phyloP scores from a whole-genome alignment of 1,140 invertebrate genomes.

The Pseudobourletiella spinata region DNA sequence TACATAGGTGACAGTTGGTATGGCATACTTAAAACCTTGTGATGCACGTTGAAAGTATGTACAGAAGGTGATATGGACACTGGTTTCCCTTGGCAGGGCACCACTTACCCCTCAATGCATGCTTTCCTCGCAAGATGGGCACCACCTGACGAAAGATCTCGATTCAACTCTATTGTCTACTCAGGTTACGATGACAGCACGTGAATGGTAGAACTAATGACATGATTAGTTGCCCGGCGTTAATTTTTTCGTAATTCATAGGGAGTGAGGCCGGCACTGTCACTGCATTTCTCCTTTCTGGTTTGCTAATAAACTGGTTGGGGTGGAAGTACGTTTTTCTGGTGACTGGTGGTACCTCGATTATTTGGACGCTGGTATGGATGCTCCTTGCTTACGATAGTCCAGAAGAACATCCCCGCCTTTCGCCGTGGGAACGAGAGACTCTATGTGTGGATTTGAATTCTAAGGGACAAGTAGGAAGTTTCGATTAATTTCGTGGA shows the following conservation, averaged over 20 bases:
- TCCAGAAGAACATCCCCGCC: slow-evolving; percentile 80
- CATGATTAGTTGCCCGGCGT: no score
- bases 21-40: no score
- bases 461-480: no score
- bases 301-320: slow-evolving; percentile 52
- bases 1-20: no score
- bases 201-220: no score
- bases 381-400: slow-evolving; percentile 73
- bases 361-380: slow-evolving; percentile 76
- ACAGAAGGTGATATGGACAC: no score
- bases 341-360: slow-evolving; percentile 64
- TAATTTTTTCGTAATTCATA: no score
- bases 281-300: slow-evolving; percentile 68
- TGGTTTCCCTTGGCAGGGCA: no score
- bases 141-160: slow-evolving; percentile 43
- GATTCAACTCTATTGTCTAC: slow-evolving; percentile 36
- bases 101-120: slow-evolving; percentile 58
- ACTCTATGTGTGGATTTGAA: slow-evolving; percentile 41
- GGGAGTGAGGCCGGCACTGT: slow-evolving; percentile 72
- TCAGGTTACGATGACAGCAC: no score
- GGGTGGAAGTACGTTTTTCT: slow-evolving; percentile 81
- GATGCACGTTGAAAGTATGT: no score
- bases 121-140: slow-evolving; percentile 46
- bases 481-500: no score
- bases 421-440: slow-evolving; percentile 57